Conservation (phyloP, 2,888 invertebrate species). For the Mylabris sibirica region DNA sequence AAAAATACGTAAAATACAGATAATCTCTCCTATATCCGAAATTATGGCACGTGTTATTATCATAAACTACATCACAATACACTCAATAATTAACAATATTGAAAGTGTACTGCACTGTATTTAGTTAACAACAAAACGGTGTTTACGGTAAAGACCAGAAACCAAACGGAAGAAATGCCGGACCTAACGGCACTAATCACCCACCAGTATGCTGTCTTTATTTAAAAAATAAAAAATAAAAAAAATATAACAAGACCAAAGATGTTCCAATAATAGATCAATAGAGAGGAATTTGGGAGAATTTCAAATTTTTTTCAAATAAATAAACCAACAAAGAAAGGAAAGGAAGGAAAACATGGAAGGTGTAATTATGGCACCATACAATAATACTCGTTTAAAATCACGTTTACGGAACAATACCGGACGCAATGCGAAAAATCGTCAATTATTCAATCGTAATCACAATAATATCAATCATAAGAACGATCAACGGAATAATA, state of each 20-base stretch:
- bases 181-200: neutral
- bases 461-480: conserved; percentile 21
- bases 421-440: conserved; percentile 22
- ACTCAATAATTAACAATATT: conserved; percentile 26
- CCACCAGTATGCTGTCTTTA: neutral
- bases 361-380: conserved; percentile 29
- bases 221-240: neutral
- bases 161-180: neutral
- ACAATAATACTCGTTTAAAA: conserved; percentile 30
- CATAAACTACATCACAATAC: conserved; percentile 25
- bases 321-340: no score
- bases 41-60: conserved; percentile 29
- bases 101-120: conserved; percentile 23
- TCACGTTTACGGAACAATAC: conserved; percentile 23
- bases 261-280: neutral
- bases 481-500: conserved; percentile 20
- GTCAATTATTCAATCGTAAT: conserved; percentile 20
- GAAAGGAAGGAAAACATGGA: conserved; percentile 21
- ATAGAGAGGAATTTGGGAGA: neutral
- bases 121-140: neutral
- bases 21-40: neutral
- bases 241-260: neutral
- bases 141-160: neutral
- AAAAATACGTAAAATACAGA: no score
- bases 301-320: neutral